These are phyloP conservation scores for Diploscapter pachys DNA, from an alignment of 1,140 invertebrate genomes.

Conservation along the genomic window DNA sequence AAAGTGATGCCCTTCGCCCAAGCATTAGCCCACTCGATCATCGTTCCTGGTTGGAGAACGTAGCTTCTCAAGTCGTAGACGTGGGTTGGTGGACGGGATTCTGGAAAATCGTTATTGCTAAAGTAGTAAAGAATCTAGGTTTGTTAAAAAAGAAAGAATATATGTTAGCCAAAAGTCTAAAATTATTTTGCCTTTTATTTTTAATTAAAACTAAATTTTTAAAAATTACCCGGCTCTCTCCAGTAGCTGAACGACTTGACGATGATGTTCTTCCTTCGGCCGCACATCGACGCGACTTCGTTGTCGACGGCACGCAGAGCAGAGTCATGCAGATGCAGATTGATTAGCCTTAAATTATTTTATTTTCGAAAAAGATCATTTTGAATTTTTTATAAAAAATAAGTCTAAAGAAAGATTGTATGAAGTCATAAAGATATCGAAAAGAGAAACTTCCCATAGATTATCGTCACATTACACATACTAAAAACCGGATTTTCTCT, in stretches of 20 bases:
- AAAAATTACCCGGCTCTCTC: slow-evolving; percentile 45
- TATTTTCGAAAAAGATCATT: background rate
- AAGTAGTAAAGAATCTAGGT: no score
- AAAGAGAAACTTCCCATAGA: background rate
- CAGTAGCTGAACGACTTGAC: slow-evolving; percentile 51
- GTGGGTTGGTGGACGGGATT: slow-evolving; percentile 44
- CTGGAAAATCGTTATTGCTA: background rate
- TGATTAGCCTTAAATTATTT: slow-evolving; percentile 30
- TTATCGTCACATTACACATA: no score
- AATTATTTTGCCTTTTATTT: no score
- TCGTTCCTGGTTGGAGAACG: slow-evolving; percentile 57
- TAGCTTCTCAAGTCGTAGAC: slow-evolving; percentile 56
- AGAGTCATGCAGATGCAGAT: slow-evolving; percentile 23
- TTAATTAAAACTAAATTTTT: no score
- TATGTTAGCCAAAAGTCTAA: no score
- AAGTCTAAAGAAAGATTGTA: no score
- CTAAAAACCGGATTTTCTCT: no score
- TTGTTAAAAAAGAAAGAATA: no score
- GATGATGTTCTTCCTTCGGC: slow-evolving; percentile 35
- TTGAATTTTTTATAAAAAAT: no score
- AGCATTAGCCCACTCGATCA: slow-evolving; percentile 59
- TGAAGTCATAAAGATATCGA: no score
- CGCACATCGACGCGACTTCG: slow-evolving; percentile 47
- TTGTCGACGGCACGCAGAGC: slow-evolving; percentile 40
- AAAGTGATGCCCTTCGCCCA: slow-evolving; percentile 58